A percentile compares a stretch with the other conserved stretches of the same genome.
Conservation (phyloP, 2,113 vertebrate genomes). For the Felis chaus region DNA sequence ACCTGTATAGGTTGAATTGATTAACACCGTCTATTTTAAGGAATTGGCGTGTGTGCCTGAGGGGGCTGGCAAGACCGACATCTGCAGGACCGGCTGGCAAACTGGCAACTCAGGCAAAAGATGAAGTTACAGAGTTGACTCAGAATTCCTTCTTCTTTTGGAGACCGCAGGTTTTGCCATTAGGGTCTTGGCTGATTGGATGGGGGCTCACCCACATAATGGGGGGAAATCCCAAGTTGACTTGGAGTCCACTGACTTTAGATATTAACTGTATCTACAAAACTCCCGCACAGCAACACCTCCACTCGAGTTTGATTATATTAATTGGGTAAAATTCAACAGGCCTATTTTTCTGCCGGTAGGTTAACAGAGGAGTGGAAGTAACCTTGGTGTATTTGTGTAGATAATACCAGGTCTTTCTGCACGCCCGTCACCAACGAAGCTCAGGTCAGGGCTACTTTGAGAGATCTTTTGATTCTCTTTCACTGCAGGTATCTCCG, state of each 20-base stretch:
- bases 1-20: neutral
- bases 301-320: neutral
- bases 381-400: neutral
- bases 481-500: neutral
- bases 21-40: neutral
- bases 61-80: neutral
- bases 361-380: neutral
- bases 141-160: neutral
- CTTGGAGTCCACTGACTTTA: neutral
- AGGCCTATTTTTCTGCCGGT: neutral
- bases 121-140: neutral
- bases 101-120: too few relatives aligned
- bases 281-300: neutral
- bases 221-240: neutral
- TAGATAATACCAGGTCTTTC: neutral
- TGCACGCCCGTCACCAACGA: too few relatives aligned
- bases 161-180: neutral
- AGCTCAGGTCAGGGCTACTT: neutral
- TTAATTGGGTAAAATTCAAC: too few relatives aligned
- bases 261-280: too few relatives aligned
- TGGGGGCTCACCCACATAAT: neutral
- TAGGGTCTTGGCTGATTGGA: too few relatives aligned
- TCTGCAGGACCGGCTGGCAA: neutral
- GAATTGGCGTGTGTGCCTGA: neutral
- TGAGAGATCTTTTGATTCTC: neutral